These are phyloP conservation scores for Brassicogethes aeneus DNA, from an alignment of 2,888 invertebrate species.

Conservation along the genomic window DNA sequence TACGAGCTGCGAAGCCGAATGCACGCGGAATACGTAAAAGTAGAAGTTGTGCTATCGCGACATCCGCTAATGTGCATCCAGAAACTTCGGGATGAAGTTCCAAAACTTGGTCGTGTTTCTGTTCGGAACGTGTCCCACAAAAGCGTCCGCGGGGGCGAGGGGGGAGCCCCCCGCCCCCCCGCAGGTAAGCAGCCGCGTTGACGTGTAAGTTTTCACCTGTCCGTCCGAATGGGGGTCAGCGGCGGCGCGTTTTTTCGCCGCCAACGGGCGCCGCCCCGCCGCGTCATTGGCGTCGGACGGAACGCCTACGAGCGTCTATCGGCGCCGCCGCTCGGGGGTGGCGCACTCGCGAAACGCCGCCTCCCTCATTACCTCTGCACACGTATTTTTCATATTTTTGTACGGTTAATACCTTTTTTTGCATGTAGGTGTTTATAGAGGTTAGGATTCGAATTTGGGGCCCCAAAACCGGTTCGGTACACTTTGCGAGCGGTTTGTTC, in stretches of 20 bases:
- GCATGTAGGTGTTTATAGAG: conserved; percentile 1
- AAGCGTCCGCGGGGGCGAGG: too few relatives aligned
- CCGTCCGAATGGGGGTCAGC: conserved; percentile 23
- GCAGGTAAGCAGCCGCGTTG: too few relatives aligned
- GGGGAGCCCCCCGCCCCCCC: too few relatives aligned
- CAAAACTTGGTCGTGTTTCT: conserved; percentile 12
- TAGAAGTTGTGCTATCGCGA: too few relatives aligned
- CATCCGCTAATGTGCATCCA: too few relatives aligned
- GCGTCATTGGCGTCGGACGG: conserved; percentile 39
- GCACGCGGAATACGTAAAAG: too few relatives aligned
- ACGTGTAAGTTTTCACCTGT: conserved; percentile 27
- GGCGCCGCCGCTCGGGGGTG: conserved; percentile 30
- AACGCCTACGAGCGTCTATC: conserved; percentile 34
- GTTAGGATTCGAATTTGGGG: conserved; percentile 17
- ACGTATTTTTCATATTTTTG: conserved; percentile 17
- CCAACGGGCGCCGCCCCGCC: conserved; percentile 35
- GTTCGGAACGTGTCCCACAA: conserved; percentile 20
- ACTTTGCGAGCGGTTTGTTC: conserved; percentile 37
- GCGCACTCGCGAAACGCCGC: conserved; percentile 32
- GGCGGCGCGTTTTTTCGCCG: conserved; percentile 25
- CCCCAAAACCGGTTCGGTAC: conserved; percentile 34
- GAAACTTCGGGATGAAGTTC: too few relatives aligned
- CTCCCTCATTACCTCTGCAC: conserved; percentile 26
- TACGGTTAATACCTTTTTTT: conserved; percentile 3
- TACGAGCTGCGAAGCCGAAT: too few relatives aligned